phyloP scores from a whole-genome alignment of 2,888 invertebrate genomes.

The Serrognathus titanus region DNA sequence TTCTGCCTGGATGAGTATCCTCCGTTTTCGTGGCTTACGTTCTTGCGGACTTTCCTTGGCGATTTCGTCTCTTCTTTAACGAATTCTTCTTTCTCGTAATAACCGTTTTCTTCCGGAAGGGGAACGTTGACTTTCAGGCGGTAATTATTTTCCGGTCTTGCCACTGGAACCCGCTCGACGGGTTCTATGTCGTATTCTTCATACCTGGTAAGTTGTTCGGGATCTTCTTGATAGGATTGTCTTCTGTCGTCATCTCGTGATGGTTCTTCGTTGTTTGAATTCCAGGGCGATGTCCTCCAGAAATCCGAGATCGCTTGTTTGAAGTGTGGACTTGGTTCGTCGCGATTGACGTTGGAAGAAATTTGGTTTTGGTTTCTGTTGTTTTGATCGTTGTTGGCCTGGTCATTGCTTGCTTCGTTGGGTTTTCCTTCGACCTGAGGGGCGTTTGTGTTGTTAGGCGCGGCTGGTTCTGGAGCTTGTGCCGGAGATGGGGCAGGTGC shows the following conservation, averaged over 20 bases:
- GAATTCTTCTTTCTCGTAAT: slow-evolving; percentile 11
- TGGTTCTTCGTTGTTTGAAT: background rate
- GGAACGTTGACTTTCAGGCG: slow-evolving; percentile 6
- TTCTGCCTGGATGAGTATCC: no score
- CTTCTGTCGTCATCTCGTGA: background rate
- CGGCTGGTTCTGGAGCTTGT: background rate
- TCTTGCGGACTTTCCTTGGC: slow-evolving; percentile 3
- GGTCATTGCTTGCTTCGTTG: background rate
- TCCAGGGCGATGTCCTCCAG: slow-evolving; percentile 26
- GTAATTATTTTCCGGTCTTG: slow-evolving; percentile 8
- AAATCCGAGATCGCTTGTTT: slow-evolving; percentile 25
- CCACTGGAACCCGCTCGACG: slow-evolving; percentile 5
- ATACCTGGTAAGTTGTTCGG: background rate
- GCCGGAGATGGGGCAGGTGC: slow-evolving; percentile 4
- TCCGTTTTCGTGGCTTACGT: no score
- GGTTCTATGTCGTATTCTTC: slow-evolving; percentile 9
- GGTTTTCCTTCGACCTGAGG: background rate
- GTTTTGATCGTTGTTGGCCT: background rate
- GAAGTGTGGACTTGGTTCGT: slow-evolving; percentile 20
- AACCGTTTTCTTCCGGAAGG: slow-evolving; percentile 14
- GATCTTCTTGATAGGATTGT: slow-evolving; percentile 3
- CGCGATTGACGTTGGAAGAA: slow-evolving; percentile 9
- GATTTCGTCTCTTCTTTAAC: slow-evolving; percentile 20
- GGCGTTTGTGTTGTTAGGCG: background rate
- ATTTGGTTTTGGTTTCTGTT: slow-evolving; percentile 4